Evolutionary conservation across 2,797 vertebrate species (phyloP), one percentile per base, ranked within the genome.

Genomic region (Hippocampus kuda): DNA sequence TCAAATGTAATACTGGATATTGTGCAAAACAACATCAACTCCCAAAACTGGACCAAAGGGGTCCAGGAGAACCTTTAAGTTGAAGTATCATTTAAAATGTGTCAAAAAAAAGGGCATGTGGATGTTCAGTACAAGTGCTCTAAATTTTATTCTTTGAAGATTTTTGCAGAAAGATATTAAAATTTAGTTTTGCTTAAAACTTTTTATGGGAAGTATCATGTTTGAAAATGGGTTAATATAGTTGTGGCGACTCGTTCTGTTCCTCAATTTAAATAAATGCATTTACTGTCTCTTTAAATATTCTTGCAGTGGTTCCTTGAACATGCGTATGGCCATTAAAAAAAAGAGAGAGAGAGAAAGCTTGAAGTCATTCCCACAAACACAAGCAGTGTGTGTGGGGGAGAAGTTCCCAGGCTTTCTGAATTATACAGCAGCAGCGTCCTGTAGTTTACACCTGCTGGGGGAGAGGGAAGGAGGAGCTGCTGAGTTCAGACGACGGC

Each of bases 221-320:
- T 27, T 57, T 16, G 5, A 57, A 57, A 5, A 42, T 24, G 18
- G 20, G 10, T n/a, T 9, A 5, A 44, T 24, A 15, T 38, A 38
- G 34, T 38, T 38, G 34, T 38, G 34, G 34, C 34, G 34, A 38
- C 34, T 38, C 34, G 7, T 16, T 34, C 5, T 8, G 30, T 34
- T 34, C 30, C 15, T 15, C 44, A 1, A 27, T 22, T 18, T 7
- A 68, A 79, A 70, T 61, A 24, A 48, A 48, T 48, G 16, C 46
- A 48, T 48, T 41, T 69, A 67, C 87, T 92, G 90, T 87, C 87
- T 76, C 89, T 86, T 90, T 89, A 90, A 89, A 88, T 86, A 81
- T 77, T 82, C 81, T 75, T 79, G 75, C 83, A 70, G 82, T 81
- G 77, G 81, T 87, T 89, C 83, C 83, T 87, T 84, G 71, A 88